These are phyloP conservation scores for Sarcophaga peregrina DNA, from an alignment of 1,140 invertebrate genomes.

Conservation along the genomic window DNA sequence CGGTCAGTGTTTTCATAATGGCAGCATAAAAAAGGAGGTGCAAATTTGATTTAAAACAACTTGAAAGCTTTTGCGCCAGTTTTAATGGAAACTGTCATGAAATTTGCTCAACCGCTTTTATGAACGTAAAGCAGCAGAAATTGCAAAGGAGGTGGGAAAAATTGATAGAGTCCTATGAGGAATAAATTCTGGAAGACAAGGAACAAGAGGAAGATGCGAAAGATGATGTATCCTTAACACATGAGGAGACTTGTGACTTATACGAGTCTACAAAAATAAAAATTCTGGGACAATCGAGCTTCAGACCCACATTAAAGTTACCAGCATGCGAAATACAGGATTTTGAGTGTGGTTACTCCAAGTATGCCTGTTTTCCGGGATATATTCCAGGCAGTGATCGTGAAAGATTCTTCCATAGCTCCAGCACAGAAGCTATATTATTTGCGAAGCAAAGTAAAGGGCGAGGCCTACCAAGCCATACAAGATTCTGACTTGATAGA, in stretches of 20 bases:
- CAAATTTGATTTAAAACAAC: no score
- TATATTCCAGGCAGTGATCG: background rate
- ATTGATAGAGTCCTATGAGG: background rate
- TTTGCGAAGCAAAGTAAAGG: background rate
- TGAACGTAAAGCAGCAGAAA: no score
- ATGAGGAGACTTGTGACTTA: background rate
- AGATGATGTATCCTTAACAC: background rate
- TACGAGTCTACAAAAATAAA: no score
- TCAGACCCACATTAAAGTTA: background rate
- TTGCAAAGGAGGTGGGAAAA: no score
- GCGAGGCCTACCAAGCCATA: slow-evolving; percentile 2
- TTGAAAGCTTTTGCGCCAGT: no score
- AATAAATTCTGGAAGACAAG: background rate
- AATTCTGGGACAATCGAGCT: background rate
- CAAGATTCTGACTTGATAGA: slow-evolving; percentile 3
- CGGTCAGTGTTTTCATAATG: no score
- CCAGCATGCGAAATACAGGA: slow-evolving; percentile 17
- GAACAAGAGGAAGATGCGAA: background rate
- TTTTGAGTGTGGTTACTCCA: background rate
- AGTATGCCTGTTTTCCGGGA: background rate
- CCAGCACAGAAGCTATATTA: background rate
- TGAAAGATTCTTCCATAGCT: background rate
- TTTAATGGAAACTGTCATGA: no score
- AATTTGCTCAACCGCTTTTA: no score
- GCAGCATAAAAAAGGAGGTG: no score